Conservation (phyloP, 2,888 invertebrate species). For the Oligia latruncula region DNA sequence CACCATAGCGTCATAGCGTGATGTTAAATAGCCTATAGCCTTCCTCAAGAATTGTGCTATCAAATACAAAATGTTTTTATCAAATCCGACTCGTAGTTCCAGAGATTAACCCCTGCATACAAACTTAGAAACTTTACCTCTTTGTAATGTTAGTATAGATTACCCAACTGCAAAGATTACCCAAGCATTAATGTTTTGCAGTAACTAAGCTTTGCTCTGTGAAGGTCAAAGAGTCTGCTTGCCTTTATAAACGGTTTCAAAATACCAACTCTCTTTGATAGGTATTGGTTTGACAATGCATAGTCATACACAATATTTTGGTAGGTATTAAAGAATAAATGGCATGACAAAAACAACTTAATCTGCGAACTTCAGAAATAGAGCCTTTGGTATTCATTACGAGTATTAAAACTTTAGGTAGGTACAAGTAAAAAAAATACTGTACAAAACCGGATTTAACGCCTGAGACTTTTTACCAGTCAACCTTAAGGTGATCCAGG, state of each 20-base stretch:
- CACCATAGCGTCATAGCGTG: no score
- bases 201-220: neutral
- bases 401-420: neutral
- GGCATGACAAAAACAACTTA: neutral
- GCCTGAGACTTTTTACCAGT: neutral
- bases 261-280: neutral
- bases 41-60: no score
- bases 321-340: neutral
- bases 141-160: neutral
- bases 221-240: neutral
- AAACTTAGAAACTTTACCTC: no score
- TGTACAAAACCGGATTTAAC: neutral
- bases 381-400: neutral
- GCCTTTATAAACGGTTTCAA: neutral
- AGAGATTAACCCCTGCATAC: no score
- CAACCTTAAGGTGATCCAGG: neutral
- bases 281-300: neutral
- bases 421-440: neutral
- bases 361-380: neutral
- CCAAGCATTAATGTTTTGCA: no score
- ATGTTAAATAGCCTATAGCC: no score
- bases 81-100: no score
- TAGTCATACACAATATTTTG: neutral
- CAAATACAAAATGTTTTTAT: no score
- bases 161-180: neutral